Base-by-base conservation (phyloP, 1,140 invertebrate genomes). In the Laupala kohalensis region DNA sequence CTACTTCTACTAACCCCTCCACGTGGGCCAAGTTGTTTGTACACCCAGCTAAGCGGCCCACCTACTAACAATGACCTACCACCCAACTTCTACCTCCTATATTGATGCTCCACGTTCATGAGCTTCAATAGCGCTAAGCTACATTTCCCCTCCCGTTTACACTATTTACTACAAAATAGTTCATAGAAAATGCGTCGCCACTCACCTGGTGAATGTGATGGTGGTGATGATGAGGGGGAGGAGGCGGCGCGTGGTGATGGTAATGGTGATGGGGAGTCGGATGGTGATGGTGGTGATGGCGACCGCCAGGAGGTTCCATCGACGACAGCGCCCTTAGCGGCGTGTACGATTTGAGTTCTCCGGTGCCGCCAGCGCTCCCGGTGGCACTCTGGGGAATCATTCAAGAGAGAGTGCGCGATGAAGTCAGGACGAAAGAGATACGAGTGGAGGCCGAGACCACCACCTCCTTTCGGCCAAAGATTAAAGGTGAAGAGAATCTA, bases 301-400 rank as follows among this genome's bases (percentile, higher is more conserved):
- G 81, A 25, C 19, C 64, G 73, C 89, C 89, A 2, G 91, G 91
- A 27, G 92, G 92, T 81, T 92, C 87, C 92, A 94, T 94, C 74
- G 88, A 92, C 53, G 91, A 93, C 71, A 93, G 81, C n/a, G 92
- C 92, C 67, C 89, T 89, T 53, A 94, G 83, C 19, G 92, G 92
- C 37, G 91, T 92, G 78, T 94, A 94, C 27, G 85, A 86, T 76
- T 87, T 87, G 76, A 82, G 82, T 13, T 84, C 83, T 69, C 83
- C 80, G 71, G 81, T 81, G 29, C 76, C 70, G 72, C 77, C 75
- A 69, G 70, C 63, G 64, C 12, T 27, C 63, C 27, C 65, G 65
- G 65, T 65, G 70, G 25, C 63, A 23, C 6, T 25, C 25, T 27
- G 70, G n/a, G n/a, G n/a, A n/a, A n/a, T n/a, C n/a, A n/a, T n/a